These are phyloP conservation scores for Nasonia oneida DNA, from an alignment of 2,888 invertebrate species.

Conservation along the genomic window DNA sequence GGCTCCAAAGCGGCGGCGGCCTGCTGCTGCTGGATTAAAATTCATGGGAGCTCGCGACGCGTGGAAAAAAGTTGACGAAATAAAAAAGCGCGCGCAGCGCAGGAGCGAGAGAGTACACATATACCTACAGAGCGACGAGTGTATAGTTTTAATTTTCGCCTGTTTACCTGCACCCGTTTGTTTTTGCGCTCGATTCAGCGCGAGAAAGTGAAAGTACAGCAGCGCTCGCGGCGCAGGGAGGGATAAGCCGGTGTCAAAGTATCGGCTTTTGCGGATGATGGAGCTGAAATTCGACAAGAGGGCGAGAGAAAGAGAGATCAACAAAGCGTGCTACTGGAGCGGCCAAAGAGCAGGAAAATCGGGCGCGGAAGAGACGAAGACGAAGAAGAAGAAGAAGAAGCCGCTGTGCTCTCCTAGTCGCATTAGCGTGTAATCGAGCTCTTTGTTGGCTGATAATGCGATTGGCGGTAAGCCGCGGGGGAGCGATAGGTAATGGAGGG, in stretches of 20 bases:
- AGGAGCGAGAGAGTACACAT: neutral
- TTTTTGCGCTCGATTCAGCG: no score
- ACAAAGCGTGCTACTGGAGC: neutral
- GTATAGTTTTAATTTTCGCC: neutral
- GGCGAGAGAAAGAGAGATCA: neutral
- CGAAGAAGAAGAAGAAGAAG: neutral
- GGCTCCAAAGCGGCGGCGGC: neutral
- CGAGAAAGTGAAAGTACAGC: no score
- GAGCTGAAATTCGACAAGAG: neutral
- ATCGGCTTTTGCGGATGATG: slow-evolving; percentile 14
- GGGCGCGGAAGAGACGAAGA: neutral
- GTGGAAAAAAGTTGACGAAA: slow-evolving; percentile 64
- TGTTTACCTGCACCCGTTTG: neutral
- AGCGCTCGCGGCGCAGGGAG: no score
- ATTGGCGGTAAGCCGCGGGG: slow-evolving; percentile 64
- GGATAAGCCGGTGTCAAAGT: slow-evolving; percentile 30
- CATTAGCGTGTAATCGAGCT: slow-evolving; percentile 62
- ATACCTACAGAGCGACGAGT: neutral
- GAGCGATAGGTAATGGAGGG: slow-evolving; percentile 66
- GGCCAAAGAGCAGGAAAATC: neutral
- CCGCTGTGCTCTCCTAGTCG: slow-evolving; percentile 20
- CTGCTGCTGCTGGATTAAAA: slow-evolving; percentile 68
- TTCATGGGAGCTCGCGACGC: slow-evolving; percentile 70
- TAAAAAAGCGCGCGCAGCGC: slow-evolving; percentile 59
- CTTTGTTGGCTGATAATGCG: slow-evolving; percentile 64